A percentile compares a stretch with the other conserved stretches of the same genome.
Evolutionary conservation across 2,113 vertebrate genomes (phyloP).

Genomic region (Atrichornis clamosus): DNA sequence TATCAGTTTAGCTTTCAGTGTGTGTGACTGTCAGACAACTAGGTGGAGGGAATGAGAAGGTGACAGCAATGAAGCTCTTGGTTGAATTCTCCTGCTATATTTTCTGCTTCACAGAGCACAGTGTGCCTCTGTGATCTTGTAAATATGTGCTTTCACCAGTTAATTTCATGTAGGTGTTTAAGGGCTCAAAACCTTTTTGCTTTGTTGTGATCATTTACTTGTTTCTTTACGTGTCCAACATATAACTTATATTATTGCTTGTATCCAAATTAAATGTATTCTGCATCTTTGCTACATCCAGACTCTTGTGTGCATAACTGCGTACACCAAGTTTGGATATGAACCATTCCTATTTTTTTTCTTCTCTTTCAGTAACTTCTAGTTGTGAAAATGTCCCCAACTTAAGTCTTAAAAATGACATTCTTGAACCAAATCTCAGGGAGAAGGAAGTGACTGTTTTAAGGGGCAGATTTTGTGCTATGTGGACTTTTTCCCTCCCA

Average conservation of each 20-base stretch:
- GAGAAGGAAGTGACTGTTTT: background rate
- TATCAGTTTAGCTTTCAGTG: background rate
- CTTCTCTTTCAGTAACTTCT: background rate
- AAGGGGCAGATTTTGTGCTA: background rate
- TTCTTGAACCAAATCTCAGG: background rate
- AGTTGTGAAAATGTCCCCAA: background rate
- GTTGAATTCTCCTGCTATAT: background rate
- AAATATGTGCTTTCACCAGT: background rate
- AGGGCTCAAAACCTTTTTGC: background rate
- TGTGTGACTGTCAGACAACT: background rate
- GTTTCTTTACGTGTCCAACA: background rate
- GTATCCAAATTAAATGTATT: background rate
- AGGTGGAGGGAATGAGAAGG: background rate
- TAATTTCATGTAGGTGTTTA: background rate
- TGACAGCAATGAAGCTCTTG: background rate
- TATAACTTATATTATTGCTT: background rate
- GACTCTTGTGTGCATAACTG: background rate
- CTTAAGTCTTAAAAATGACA: background rate
- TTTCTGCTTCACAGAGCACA: background rate
- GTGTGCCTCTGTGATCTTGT: background rate
- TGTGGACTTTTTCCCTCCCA: background rate
- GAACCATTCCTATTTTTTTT: background rate
- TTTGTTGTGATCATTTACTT: background rate
- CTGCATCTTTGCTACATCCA: background rate
- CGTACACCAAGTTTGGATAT: background rate